Evolutionary conservation across 2,888 invertebrate genomes (phyloP), one percentile per base, ranked within the genome.

Genomic region (Metallyticus violacea): DNA sequence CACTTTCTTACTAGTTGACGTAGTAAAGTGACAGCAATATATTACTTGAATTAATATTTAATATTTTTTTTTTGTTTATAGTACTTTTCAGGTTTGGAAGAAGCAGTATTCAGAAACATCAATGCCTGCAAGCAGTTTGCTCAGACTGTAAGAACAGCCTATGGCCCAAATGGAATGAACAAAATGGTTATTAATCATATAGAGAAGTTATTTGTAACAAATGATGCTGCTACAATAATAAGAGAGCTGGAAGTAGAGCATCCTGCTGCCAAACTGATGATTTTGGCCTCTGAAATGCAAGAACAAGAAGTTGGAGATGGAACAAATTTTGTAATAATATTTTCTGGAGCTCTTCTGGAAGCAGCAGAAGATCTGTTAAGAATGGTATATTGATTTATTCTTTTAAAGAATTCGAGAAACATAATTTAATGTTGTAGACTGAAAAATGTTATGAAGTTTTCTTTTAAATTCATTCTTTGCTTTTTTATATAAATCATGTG

Each of bases 131-230:
- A 98, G 91, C 97, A 99, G 91, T 97, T 99, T 90, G 95, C 99
- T 1, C 96, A 97, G 90, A 98, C 98, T 88, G 96, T 99, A 28
- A 95, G 97, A 89, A 97, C 99, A 27, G 97, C 99, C 1, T 99
- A 98, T 92, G 99, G 99, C 0, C 99, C 99, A 7, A 98, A 98
- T 93, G 99, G 99, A 89, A 97, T 97, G 97, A 99, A 99, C 92
- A 99, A 99, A 94, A 99, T 99, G 97, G 96, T 99, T 27, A 99
- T 99, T 87, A 99, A 99, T 92, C 99, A 99, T 91, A 94, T 99
- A 89, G 99, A 99, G 91, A 99, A 99, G 91, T 95, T 99, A 89
- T 99, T 99, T 93, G 97, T 99, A 4, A 99, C 99, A 0, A 99
- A 98, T 91, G 99, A 99, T 93, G 99, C 99, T 27, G 99, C 98